These are phyloP conservation scores for Madoqua kirkii DNA, from an alignment of 2,113 vertebrate genomes.

Conservation along the genomic window DNA sequence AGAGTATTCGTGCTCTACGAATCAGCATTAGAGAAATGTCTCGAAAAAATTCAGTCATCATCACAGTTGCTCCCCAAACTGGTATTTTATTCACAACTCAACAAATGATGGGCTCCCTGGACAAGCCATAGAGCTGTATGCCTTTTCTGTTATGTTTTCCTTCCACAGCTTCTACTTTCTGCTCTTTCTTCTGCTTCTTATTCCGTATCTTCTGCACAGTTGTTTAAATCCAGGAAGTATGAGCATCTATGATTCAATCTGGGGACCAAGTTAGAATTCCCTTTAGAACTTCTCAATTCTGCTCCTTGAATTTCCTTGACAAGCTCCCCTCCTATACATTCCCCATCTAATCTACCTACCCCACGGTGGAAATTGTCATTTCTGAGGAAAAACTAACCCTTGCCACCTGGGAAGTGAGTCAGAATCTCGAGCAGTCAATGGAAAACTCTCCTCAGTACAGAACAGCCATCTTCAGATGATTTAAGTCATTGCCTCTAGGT, in stretches of 20 bases:
- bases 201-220: slow-evolving; percentile 3
- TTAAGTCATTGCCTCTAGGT: slow-evolving; percentile 62
- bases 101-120: not conserved
- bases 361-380: slow-evolving; percentile 23
- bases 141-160: not conserved
- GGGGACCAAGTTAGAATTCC: not conserved
- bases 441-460: slow-evolving; percentile 30
- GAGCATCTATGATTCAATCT: slow-evolving; percentile 48
- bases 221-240: slow-evolving; percentile 38
- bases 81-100: slow-evolving; percentile 2
- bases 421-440: slow-evolving; percentile 3
- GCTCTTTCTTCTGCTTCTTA: not conserved
- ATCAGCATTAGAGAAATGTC: not conserved
- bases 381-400: slow-evolving; percentile 49
- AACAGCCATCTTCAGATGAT: slow-evolving; percentile 59
- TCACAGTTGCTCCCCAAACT: not conserved
- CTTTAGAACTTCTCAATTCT: slow-evolving; percentile 40
- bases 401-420: not conserved
- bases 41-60: not conserved
- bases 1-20: not conserved
- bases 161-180: not conserved
- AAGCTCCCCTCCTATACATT: slow-evolving; percentile 22
- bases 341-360: slow-evolving; percentile 6
- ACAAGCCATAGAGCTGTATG: not conserved
- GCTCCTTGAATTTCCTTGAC: slow-evolving; percentile 42